Base-by-base conservation (phyloP, 2,797 vertebrate species). In the Gallinago nigripennis region DNA sequence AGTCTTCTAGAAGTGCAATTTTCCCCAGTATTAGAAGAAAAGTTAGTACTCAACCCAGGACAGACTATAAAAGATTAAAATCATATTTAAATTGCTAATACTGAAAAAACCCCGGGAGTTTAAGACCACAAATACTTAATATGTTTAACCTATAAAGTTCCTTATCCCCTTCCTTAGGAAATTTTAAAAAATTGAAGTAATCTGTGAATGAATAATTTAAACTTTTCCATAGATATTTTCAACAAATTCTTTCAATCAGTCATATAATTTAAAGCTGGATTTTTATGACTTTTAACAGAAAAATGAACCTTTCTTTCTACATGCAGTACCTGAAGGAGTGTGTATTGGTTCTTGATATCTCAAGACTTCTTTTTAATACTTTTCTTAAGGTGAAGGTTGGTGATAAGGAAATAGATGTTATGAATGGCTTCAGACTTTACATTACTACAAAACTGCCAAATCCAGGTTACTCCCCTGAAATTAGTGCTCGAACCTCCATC, bases 361-460 rank as follows among this genome's bases (percentile, higher is more conserved):
- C 45, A 80, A 82, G 18, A 48, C 31, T 51, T 77, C 21, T 91
- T 91, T 70, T 78, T 31, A 50, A 87, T 83, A 10, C 54, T 94
- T 75, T 80, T 84, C 63, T 80, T 95, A 96, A 99, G 99, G 99
- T 99, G 65, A 99, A 99, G 97, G 97, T 99, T 50, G 99, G 99
- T 23, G 99, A 99, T 97, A 99, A 99, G 94, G 99, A 99, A 96
- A 97, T 99, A 93, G 99, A 99, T 86, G 98, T 99, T 81, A 98
- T 99, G 99, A 98, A 98, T 85, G 99, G 98, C 39, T 99, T 99
- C 97, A 98, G 97, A 86, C 98, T 99, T 35, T 99, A 99, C 84
- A 97, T 99, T 88, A 99, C 99, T 76, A 99, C 99, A 80, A 99
- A 99, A 92, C 97, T 99, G 69, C 98, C 99, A 65, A 99, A 99